These are phyloP conservation scores for Pheosia tremula DNA, from an alignment of 2,888 invertebrate genomes.

Conservation along the genomic window DNA sequence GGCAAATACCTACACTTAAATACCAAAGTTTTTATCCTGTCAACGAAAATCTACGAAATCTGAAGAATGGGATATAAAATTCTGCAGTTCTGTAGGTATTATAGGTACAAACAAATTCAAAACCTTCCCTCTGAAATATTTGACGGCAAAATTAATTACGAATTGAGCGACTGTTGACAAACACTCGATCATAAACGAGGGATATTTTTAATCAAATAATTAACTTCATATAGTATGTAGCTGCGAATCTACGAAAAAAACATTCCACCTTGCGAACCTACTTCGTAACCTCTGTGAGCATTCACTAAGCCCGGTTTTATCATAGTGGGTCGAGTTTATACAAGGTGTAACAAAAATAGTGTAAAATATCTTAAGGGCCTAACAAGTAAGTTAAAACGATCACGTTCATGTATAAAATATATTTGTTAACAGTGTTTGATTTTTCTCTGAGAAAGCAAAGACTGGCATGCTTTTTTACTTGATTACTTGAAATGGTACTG, in stretches of 20 bases:
- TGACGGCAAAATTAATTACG: slow-evolving; percentile 1
- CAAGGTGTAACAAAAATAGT: too few relatives aligned
- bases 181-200: background rate
- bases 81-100: background rate
- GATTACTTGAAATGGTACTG: too few relatives aligned
- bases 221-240: background rate
- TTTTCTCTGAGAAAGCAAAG: too few relatives aligned
- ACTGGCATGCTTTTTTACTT: too few relatives aligned
- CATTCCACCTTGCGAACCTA: too few relatives aligned
- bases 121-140: slow-evolving; percentile 1
- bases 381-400: too few relatives aligned
- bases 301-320: background rate
- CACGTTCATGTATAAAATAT: too few relatives aligned
- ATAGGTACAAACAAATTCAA: background rate
- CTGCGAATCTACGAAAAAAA: background rate
- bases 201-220: background rate
- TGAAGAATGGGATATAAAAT: background rate
- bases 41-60: background rate
- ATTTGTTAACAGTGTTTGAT: too few relatives aligned
- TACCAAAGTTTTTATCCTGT: background rate
- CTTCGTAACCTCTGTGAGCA: background rate
- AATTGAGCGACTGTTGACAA: background rate
- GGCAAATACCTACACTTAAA: too few relatives aligned
- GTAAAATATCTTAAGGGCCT: too few relatives aligned
- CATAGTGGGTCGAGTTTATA: background rate